Evolutionary conservation across 2,797 vertebrate genomes (phyloP).

Genomic region (Premnoplex brunnescens): DNA sequence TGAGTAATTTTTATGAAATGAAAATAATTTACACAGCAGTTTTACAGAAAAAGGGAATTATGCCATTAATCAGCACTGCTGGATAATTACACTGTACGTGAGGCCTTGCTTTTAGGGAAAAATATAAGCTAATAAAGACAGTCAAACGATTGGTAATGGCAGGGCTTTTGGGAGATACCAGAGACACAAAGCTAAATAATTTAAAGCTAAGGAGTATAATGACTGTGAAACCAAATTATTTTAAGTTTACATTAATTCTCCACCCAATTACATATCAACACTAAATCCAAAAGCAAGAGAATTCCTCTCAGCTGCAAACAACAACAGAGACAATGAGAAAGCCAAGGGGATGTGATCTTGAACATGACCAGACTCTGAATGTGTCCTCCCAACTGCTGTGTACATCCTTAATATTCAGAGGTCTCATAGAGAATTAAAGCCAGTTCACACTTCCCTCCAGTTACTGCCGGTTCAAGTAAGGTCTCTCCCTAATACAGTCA

Average conservation of each 20-base stretch:
- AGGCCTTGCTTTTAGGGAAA: conserved; percentile 59
- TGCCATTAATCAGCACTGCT: conserved; percentile 39
- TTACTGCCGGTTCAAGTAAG: conserved; percentile 44
- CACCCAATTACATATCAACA: conserved; percentile 40
- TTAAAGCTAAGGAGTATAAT: conserved; percentile 41
- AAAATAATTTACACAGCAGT: conserved; percentile 61
- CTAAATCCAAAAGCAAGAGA: conserved; percentile 20
- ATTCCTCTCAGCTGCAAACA: neutral
- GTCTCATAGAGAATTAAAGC: conserved; percentile 30
- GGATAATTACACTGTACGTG: conserved; percentile 61
- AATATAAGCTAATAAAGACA: conserved; percentile 65
- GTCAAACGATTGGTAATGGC: neutral
- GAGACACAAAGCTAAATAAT: conserved; percentile 48
- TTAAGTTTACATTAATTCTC: conserved; percentile 61
- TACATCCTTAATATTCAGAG: conserved; percentile 43
- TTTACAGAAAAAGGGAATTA: conserved; percentile 56
- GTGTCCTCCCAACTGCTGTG: neutral
- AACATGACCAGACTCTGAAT: conserved; percentile 34
- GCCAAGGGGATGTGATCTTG: neutral
- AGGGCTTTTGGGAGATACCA: conserved; percentile 53
- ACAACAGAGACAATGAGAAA: neutral
- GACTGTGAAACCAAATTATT: conserved; percentile 30
- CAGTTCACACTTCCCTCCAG: conserved; percentile 36
- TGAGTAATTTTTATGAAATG: conserved; percentile 16
- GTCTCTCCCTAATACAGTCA: conserved; percentile 16